Evolutionary conservation across 2,888 invertebrate genomes (phyloP).

Genomic region (Hypomecis punctinalis): DNA sequence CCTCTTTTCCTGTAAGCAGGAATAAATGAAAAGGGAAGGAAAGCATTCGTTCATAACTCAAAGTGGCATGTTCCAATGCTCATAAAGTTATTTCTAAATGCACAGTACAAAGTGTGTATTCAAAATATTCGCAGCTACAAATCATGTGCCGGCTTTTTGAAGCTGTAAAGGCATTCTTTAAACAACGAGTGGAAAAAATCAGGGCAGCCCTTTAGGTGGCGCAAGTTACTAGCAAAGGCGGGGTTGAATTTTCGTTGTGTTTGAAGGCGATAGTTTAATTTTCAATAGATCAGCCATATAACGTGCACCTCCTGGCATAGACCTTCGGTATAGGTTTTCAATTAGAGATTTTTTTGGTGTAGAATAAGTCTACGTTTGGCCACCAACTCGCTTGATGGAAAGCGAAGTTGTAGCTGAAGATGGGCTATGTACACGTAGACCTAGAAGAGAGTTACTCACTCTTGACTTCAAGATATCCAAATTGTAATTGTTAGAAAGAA

Average conservation of each 20-base stretch:
- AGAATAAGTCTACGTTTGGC: too few species aligned
- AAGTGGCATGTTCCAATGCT: slow-evolving; percentile 32
- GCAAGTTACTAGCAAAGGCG: slow-evolving; percentile 41
- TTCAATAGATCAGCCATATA: too few species aligned
- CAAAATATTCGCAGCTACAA: slow-evolving; percentile 72
- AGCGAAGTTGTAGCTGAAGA: too few species aligned
- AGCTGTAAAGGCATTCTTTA: slow-evolving; percentile 73
- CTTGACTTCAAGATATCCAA: too few species aligned
- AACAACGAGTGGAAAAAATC: slow-evolving; percentile 63
- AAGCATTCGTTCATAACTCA: slow-evolving; percentile 33
- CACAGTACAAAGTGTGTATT: slow-evolving; percentile 58
- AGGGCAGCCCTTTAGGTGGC: slow-evolving; percentile 49
- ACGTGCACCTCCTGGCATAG: too few species aligned
- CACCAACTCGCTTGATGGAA: too few species aligned
- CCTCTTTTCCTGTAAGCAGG: slow-evolving; percentile 11
- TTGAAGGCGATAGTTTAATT: too few species aligned
- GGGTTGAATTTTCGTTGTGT: not conserved
- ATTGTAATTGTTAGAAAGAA: too few species aligned
- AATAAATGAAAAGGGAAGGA: slow-evolving; percentile 26
- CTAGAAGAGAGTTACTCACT: too few species aligned
- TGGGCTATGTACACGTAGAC: too few species aligned
- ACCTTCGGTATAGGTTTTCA: too few species aligned
- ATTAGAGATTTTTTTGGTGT: too few species aligned
- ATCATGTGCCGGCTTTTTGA: slow-evolving; percentile 72
- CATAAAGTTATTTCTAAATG: slow-evolving; percentile 34